These are phyloP conservation scores for Acrocephalus kingi DNA, from an alignment of 2,113 vertebrate species.

Conservation along the genomic window DNA sequence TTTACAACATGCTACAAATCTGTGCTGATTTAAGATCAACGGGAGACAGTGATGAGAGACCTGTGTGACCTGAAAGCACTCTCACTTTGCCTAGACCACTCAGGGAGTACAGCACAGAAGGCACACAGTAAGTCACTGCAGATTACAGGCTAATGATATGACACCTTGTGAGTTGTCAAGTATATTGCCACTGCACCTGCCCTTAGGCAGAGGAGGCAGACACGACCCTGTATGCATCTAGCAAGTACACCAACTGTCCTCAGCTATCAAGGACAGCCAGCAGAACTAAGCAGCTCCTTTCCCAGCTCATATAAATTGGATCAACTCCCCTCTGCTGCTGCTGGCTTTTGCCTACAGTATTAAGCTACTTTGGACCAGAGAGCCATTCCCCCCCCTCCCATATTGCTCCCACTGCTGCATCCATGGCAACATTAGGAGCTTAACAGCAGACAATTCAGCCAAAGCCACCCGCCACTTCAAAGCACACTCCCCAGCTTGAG, in stretches of 20 bases:
- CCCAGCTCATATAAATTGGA: slow-evolving; percentile 6
- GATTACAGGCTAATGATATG: slow-evolving; percentile 32
- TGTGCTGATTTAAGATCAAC: neutral
- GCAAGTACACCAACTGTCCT: neutral
- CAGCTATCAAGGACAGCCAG: neutral
- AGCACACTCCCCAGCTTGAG: neutral
- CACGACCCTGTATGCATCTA: neutral
- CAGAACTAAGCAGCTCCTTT: slow-evolving; percentile 5
- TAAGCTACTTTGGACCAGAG: slow-evolving; percentile 42
- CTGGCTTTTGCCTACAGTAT: slow-evolving; percentile 33
- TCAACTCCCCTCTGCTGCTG: neutral
- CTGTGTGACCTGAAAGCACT: neutral
- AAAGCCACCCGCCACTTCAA: slow-evolving; percentile 43
- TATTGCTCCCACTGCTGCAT: slow-evolving; percentile 18
- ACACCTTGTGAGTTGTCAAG: slow-evolving; percentile 23
- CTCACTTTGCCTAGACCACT: neutral
- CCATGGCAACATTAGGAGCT: slow-evolving; percentile 50
- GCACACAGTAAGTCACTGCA: neutral
- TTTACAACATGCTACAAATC: neutral
- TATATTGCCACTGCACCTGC: neutral
- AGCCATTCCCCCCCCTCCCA: neutral
- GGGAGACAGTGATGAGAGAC: neutral
- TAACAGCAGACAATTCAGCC: slow-evolving; percentile 6
- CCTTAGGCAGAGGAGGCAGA: slow-evolving; percentile 15
- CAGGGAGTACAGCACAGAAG: neutral